Evolutionary conservation across 2,797 vertebrate species (phyloP), one percentile per base, ranked within the genome.

Genomic region (Sylvia borin): DNA sequence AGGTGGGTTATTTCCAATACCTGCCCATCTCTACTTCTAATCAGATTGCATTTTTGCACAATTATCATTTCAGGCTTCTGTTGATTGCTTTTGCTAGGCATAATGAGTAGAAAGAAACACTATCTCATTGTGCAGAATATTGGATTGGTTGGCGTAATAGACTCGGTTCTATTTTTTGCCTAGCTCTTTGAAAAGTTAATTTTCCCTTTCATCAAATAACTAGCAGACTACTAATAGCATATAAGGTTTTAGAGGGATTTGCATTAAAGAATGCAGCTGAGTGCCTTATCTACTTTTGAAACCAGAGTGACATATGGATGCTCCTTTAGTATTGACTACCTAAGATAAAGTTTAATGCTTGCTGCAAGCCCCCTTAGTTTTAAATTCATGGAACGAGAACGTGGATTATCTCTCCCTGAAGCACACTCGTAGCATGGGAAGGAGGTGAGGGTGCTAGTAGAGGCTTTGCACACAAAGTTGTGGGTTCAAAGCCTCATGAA

Each of bases 161-260:
- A 92, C 91, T 95, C 80, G 26, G 76, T 92, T 94, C 93, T 96
- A 88, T 97, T 96, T 97, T 96, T 97, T 91, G 79, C 86, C 92
- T 83, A 78, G 92, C 85, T 96, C 92, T 96, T 97, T 96, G 93
- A 96, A 96, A 97, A 96, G 92, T 96, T 97, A 97, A 97, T 97
- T 96, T 97, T 97, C 94, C 96, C 95, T 97, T 97, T 97, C 97
- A 97, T 96, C 96, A 96, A 96, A 93, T 96, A 97, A 95, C 94
- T 92, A 94, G 82, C 90, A 92, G 87, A 94, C 92, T 96, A 92
- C 92, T 97, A 96, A 96, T 95, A 94, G 82, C 92, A 93, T 96
- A 95, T 96, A 95, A 95, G 94, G 94, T 96, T 94, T 97, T 96
- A 96, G 92, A 96, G 76, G 92, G 93, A 96, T 96, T 97, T 97